Percentiles rank a stretch among this genome's conserved stretches.
Evolutionary conservation across 2,113 vertebrate species (phyloP).

Genomic region (Leptobrachium ailaonicum): DNA sequence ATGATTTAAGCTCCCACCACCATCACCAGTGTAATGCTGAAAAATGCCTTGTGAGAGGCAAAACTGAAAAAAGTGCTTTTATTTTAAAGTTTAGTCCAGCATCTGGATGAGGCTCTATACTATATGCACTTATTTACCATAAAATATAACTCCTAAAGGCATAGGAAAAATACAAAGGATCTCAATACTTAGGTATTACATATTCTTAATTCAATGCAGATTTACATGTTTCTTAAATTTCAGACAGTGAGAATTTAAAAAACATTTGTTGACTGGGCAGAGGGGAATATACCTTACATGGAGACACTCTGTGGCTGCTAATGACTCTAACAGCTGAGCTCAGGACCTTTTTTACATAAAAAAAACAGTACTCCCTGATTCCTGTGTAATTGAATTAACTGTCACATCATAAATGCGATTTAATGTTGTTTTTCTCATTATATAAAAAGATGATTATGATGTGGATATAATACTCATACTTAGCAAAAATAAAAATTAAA

Average conservation of each 20-base stretch:
- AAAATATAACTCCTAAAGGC: not conserved
- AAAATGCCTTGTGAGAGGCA: not conserved
- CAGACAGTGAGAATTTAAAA: constrained; percentile 19
- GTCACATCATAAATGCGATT: too few relatives aligned
- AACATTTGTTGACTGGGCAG: not conserved
- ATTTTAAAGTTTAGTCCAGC: not conserved
- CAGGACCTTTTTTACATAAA: not conserved
- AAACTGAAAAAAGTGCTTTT: not conserved
- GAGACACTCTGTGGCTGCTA: not conserved
- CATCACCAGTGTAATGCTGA: too few relatives aligned
- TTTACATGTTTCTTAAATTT: constrained; percentile 11
- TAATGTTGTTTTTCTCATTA: too few relatives aligned
- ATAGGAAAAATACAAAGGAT: constrained; percentile 1
- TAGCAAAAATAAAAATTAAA: too few relatives aligned
- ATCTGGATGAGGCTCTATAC: not conserved
- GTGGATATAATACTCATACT: too few relatives aligned
- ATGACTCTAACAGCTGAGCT: constrained; percentile 10
- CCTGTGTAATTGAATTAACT: not conserved
- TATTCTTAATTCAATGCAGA: not conserved
- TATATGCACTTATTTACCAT: not conserved
- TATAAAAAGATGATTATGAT: too few relatives aligned
- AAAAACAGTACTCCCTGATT: not conserved
- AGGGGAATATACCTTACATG: not conserved
- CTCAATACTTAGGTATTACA: not conserved
- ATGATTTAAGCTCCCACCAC: too few relatives aligned